Evolutionary conservation across 2,888 invertebrate species (phyloP), one percentile per base, ranked within the genome.

Genomic region (Timema podura): DNA sequence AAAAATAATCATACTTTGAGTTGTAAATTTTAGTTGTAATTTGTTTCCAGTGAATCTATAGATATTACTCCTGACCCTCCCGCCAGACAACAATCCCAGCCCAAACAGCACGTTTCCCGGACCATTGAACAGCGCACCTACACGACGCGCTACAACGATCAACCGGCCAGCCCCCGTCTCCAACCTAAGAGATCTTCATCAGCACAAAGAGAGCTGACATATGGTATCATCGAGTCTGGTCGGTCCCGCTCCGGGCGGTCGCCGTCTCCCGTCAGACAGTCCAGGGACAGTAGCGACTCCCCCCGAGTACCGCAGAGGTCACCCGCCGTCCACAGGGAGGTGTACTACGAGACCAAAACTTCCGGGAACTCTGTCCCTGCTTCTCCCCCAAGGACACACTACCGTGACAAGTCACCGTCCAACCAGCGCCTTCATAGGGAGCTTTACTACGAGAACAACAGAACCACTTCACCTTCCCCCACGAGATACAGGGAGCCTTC

Each of bases 391-490:
- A 61, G 64, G 47, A 57, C 64, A n/a, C 70, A 68, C n/a, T 73
- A 73, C 54, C 70, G 74, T 13, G 74, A 74, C 71, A 74, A 74
- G 67, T 74, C 74, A 7, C 74, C 74, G 45, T 69, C 72, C 15
- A 70, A 70, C 30, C 71, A 71, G 66, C 70, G 74, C 9, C 71
- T 74, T n/a, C 72, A 74, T 30, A 68, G 72, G 48, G 74, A 74
- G 46, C 16, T 73, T 30, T 70, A 66, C 67, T 68, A 71, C 15
- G 68, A 71, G 11, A 57, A 48, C 10, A 68, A 48, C 44, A 65
- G 61, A 61, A 66, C 70, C 15, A 16, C 68, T 15, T 59, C 59
- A 16, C 48, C 69, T 10, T 57, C 65, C 30, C 69, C 70, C 44
- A 61, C 72, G 9, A 64, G 65, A 45, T 61, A 68, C n/a, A 45